Evolutionary conservation across 2,888 invertebrate genomes (phyloP), one percentile per base, ranked within the genome.

Genomic region (Hedya salicella): DNA sequence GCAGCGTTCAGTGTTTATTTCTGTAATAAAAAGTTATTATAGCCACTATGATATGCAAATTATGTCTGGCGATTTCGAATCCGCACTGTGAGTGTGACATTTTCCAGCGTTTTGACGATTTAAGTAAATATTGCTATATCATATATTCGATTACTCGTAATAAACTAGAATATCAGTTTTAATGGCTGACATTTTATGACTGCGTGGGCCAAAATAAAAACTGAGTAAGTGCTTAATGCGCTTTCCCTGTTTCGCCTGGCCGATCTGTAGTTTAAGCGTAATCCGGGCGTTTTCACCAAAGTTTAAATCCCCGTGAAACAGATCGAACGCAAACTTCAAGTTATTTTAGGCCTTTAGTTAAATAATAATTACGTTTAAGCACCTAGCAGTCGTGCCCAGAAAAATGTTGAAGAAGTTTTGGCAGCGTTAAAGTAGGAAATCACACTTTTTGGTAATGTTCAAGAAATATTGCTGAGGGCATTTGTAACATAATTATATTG

Each of bases 401-500:
- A 48, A 13, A 48, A 11, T 48, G 3, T n/a, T 13, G 9, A 5
- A 8, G 11, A 11, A 13, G 30, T 25, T n/a, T 2, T 32, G 6
- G 4, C 25, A 4, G 25, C 5, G 4, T 25, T 25, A 25, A 25
- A 25, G 25, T 25, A 25, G 25, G n/a, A n/a, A n/a, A n/a, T n/a
- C n/a, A n/a, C n/a, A 32, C 30, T n/a, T 16, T 14, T n/a, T 52
- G 16, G 3, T 1, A 13, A 16, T n/a, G n/a, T n/a, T n/a, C n/a
- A n/a, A n/a, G n/a, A 52, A 52, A 53, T 52, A 17, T 17, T 53
- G 46, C 16, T 19, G 40, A 19, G 53, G 53, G 25, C 59, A 53
- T 52, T 53, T 46, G 60, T 40, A 54, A 42, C 53, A 53, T 54
- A 66, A 66, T 66, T 54, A 49, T 54, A 54, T 42, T 42, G 60